Evolutionary conservation across 2,888 invertebrate genomes (phyloP).

Genomic region (Ormyrus thymus): DNA sequence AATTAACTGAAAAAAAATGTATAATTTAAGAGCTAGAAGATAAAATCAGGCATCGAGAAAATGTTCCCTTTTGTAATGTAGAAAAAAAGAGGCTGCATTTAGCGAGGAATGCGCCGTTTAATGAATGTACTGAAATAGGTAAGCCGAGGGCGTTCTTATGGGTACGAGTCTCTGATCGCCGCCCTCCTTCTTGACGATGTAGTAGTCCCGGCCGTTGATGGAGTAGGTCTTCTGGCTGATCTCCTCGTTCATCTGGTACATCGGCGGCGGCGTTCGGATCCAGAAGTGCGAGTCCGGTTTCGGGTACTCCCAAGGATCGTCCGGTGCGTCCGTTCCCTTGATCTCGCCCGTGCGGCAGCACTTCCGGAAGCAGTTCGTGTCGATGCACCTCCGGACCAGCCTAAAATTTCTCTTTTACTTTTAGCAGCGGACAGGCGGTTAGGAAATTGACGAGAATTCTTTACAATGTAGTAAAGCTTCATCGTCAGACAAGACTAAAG

Average conservation of each 20-base stretch:
- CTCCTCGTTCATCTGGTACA: constrained; percentile 51
- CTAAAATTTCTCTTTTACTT: neutral
- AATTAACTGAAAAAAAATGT: constrained; percentile 10
- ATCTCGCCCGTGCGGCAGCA: constrained; percentile 14
- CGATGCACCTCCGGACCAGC: neutral
- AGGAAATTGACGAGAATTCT: no score
- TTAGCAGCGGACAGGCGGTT: no score
- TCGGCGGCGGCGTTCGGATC: constrained; percentile 55
- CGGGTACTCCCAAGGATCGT: constrained; percentile 26
- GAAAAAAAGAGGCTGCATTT: no score
- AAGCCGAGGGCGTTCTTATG: constrained; percentile 84
- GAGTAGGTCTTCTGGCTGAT: constrained; percentile 39
- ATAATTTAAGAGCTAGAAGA: neutral
- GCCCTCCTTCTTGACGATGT: constrained; percentile 79
- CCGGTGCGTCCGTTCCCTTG: neutral
- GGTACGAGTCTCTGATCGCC: constrained; percentile 84
- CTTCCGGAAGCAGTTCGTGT: constrained; percentile 17
- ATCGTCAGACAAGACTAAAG: no score
- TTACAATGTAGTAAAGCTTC: no score
- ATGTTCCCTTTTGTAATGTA: no score
- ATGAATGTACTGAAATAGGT: constrained; percentile 81
- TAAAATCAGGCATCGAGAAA: neutral
- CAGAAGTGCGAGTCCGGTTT: constrained; percentile 36
- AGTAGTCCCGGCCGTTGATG: constrained; percentile 87
- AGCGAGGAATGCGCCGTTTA: no score